Base-by-base conservation (phyloP, 2,113 vertebrate species). In the Corythaixoides concolor region DNA sequence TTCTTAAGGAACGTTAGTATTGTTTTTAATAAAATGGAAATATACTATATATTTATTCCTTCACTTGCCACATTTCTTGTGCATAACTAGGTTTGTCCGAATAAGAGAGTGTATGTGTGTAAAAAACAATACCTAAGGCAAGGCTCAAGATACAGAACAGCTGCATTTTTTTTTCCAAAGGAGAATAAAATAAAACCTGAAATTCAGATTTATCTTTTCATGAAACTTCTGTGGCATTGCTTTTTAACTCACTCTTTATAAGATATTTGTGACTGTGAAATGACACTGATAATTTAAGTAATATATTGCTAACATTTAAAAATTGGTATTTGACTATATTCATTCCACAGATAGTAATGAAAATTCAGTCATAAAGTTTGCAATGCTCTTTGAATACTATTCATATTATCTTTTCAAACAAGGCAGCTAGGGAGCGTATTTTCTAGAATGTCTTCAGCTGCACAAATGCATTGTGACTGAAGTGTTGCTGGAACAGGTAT, bases 301-400 rank as follows among this genome's bases (percentile, higher is more conserved):
- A 76, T 45, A 69, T 33, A 93, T 74, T 80, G 5, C 41, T 37
- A 91, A 32, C 9, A 50, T 74, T 83, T 90, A 27, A 50, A 84
- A 90, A 80, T 86, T 4, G 2, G 27, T 67, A 55, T 90, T 80
- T 62, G 50, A 28, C 28, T 86, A 81, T 90, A 84, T 47, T 88
- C 32, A 80, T 90, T 93, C n/a, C 56, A 86, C 32, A 74, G 16
- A 62, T 10, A 67, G n/a, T 59, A 93, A 90, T 92, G 64, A 90
- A 95, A 95, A 95, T 86, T 74, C 90, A 86, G 15, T 90, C 47
- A 30, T n/a, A 86, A 27, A 79, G 19, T 66, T 96, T 88, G 43
- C 81, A 89, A 47, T 85, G 85, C 35, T 85, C 39, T 79, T 93
- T 95, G 86, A 92, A 88, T 73, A 80, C 86, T 95, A 86, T 37